phyloP scores from a whole-genome alignment of 2,888 invertebrate species.

The Nebria salina region DNA sequence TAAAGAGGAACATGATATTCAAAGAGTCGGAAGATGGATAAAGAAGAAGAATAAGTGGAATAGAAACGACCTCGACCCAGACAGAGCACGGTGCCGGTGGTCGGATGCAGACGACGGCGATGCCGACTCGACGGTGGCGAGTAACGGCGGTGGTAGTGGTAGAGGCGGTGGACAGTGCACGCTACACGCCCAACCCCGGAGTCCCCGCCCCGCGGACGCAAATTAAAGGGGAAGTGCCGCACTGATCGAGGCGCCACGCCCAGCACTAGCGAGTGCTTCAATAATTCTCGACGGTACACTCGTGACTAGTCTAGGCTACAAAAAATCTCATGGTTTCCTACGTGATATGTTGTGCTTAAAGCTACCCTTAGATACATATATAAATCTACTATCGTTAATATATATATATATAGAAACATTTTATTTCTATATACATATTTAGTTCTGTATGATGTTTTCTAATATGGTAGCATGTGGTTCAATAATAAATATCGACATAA shows the following conservation, averaged over 20 bases:
- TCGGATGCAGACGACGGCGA: conserved; percentile 8
- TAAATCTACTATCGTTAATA: no score
- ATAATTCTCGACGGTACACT: no score
- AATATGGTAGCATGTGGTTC: no score
- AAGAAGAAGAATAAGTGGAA: background rate
- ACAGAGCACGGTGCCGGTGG: conserved; percentile 13
- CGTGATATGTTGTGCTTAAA: no score
- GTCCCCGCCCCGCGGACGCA: conserved; percentile 9
- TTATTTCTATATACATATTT: no score
- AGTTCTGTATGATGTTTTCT: no score
- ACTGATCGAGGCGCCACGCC: conserved; percentile 25
- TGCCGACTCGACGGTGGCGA: background rate
- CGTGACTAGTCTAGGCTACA: no score
- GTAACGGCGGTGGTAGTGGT: background rate
- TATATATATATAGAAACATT: no score
- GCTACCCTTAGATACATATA: no score
- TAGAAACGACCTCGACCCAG: conserved; percentile 14
- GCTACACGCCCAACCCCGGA: background rate
- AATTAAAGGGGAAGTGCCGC: conserved; percentile 33
- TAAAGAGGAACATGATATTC: background rate
- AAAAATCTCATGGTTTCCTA: no score
- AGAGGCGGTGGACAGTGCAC: background rate
- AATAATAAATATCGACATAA: no score
- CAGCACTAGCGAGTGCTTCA: background rate
- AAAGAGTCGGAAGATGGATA: background rate